Evolutionary conservation across 2,888 invertebrate species (phyloP), one percentile per base, ranked within the genome.

Genomic region (Macropis europaea): DNA sequence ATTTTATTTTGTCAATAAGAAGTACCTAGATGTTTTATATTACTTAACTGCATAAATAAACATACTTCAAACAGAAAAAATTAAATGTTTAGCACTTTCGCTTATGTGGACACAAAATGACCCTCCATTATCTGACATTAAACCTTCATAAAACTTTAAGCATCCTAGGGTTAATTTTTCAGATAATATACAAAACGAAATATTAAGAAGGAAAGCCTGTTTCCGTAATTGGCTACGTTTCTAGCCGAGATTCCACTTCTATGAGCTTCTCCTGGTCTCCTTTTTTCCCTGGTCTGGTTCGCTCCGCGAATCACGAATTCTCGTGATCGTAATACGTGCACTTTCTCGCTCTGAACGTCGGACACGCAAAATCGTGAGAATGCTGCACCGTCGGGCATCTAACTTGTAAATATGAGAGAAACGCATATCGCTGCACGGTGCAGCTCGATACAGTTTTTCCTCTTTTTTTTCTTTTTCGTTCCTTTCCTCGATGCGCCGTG

Each of bases 351-450:
- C 36, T 34, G 43, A 43, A 63, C 36, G 30, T 38, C 45, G 22
- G 47, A n/a, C 68, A 56, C 60, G 63, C 47, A 70, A 70, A 70
- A 48, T 64, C 70, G 64, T 70, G 64, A 62, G 70, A 70, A 66
- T 45, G n/a, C n/a, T n/a, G 38, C 30, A 50, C 42, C 19, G 19
- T 13, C 15, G 42, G 26, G 48, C n/a, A 63, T 56, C 40, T 50
- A 42, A 54, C 62, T 36, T 48, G 50, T 43, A 57, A 69, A 69
- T 63, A 40, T 45, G 36, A n/a, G 24, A 45, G 56, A 63, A 50
- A 43, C 38, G 62, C 56, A 42, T 61, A 28, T 42, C 52, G 38
- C 32, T 17, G 32, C 19, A 30, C 48, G 15, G 11, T 56, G 36
- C 15, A 17, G 34, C n/a, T 19, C 26, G 28, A 28, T 28, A 17